phyloP scores from a whole-genome alignment of 2,888 invertebrate genomes.

The Adela reaumurella region DNA sequence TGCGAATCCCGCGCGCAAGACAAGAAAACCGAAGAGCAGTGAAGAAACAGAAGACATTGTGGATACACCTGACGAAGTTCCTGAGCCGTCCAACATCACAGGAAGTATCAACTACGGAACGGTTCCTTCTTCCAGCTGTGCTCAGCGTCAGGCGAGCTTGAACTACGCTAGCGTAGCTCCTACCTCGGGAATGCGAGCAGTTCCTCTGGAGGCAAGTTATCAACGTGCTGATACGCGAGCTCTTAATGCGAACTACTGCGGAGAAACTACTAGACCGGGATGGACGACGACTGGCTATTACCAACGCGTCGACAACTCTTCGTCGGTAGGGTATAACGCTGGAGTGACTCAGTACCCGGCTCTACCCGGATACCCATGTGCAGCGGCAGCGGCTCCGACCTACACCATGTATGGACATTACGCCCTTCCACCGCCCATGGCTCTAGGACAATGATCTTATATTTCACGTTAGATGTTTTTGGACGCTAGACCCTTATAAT shows the following conservation, averaged over 20 bases:
- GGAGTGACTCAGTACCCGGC: conserved; percentile 36
- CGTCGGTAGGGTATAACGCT: conserved; percentile 30
- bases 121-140: conserved; percentile 5
- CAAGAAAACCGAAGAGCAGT: conserved; percentile 35
- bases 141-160: conserved; percentile 13
- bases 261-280: background rate
- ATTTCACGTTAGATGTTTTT: no score
- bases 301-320: background rate
- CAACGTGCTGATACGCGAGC: no score
- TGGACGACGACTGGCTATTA: background rate
- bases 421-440: conserved; percentile 42
- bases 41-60: conserved; percentile 33
- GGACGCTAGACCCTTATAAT: no score
- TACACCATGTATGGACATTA: conserved; percentile 44
- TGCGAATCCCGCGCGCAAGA: conserved; percentile 58
- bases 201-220: conserved; percentile 24
- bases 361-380: conserved; percentile 40
- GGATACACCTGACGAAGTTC: conserved; percentile 6
- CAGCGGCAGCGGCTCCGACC: conserved; percentile 45
- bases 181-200: conserved; percentile 23
- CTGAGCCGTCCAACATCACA: conserved; percentile 3
- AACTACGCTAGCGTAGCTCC: conserved; percentile 8
- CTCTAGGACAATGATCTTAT: conserved; percentile 40
- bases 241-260: background rate
- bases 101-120: conserved; percentile 15